phyloP scores from a whole-genome alignment of 2,888 invertebrate genomes.

The Ornithoptera priamus region DNA sequence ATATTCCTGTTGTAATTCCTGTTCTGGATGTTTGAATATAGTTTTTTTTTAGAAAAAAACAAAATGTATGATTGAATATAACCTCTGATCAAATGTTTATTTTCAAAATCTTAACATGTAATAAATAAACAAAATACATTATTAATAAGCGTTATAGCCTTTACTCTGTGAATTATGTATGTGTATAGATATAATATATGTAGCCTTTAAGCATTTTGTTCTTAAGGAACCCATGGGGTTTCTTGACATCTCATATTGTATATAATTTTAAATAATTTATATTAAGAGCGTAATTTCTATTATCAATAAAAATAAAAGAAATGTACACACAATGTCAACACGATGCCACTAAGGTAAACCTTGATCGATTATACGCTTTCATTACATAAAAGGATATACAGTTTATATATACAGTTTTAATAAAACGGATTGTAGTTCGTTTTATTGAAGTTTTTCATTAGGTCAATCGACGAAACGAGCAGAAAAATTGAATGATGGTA shows the following conservation, averaged over 20 bases:
- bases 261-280: background rate
- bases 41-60: no score
- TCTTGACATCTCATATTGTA: background rate
- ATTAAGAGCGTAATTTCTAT: background rate
- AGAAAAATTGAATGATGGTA: no score
- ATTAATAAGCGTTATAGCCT: no score
- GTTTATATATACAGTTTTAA: background rate
- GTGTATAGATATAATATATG: no score
- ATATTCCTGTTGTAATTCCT: no score
- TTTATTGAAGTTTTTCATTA: background rate
- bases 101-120: no score
- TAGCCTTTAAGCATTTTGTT: background rate
- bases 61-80: no score
- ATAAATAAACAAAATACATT: no score
- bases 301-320: background rate
- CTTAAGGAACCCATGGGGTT: background rate
- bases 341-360: background rate
- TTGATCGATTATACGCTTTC: background rate
- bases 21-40: no score
- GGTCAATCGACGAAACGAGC: no score
- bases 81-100: no score
- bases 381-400: background rate
- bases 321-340: background rate
- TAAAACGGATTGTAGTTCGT: background rate
- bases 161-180: no score